These are phyloP conservation scores for Hydractinia echinata DNA, from an alignment of 30 jellyfish, hydroid and myxozoan genomes.

Conservation along the genomic window DNA sequence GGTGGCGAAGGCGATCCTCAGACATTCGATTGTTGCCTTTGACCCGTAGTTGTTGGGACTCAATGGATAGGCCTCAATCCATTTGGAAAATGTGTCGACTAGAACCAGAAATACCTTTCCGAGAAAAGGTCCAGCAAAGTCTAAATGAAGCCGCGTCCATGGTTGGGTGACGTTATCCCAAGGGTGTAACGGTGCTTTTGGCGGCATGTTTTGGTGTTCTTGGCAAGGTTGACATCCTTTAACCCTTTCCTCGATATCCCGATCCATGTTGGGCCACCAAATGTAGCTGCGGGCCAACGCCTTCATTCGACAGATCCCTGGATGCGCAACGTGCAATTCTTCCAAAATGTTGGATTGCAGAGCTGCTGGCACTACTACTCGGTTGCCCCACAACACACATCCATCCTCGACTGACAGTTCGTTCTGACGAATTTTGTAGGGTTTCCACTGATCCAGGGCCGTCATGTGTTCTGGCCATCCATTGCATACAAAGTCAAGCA, in stretches of 20 bases:
- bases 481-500: slow-evolving; percentile 5
- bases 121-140: slow-evolving; percentile 21
- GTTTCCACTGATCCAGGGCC: background rate
- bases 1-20: slow-evolving; percentile 11
- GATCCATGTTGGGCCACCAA: background rate
- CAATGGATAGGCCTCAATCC: slow-evolving; percentile 36
- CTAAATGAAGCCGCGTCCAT: slow-evolving; percentile 36
- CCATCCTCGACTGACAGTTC: too few relatives aligned
- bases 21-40: slow-evolving; percentile 24
- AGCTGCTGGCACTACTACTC: slow-evolving; percentile 2
- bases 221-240: slow-evolving; percentile 26
- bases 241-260: slow-evolving; percentile 9
- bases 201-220: slow-evolving; percentile 15
- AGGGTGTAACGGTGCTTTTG: slow-evolving; percentile 16
- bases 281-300: background rate
- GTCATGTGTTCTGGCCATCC: slow-evolving; percentile 21
- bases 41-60: slow-evolving; percentile 15
- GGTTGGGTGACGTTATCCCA: slow-evolving; percentile 25
- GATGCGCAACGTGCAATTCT: background rate
- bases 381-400: background rate
- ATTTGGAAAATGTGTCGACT: slow-evolving; percentile 42
- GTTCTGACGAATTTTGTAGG: too few relatives aligned
- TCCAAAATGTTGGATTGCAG: background rate
- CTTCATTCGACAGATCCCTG: background rate
- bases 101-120: slow-evolving; percentile 28